Evolutionary conservation across 2,888 invertebrate species (phyloP).

Genomic region (Amiota mariae): DNA sequence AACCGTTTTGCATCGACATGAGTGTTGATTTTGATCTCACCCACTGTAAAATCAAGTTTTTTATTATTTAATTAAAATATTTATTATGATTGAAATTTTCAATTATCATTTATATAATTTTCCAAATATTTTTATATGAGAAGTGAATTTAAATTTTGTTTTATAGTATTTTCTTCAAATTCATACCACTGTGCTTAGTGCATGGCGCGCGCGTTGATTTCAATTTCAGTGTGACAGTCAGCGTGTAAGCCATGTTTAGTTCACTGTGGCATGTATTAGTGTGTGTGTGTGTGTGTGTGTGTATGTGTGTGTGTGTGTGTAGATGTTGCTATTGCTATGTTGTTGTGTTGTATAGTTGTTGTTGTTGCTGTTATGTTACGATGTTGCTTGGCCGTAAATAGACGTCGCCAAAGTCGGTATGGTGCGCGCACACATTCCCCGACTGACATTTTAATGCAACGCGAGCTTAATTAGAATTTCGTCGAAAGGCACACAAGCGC

Average conservation of each 20-base stretch:
- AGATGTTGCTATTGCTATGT: background rate
- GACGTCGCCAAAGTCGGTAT: background rate
- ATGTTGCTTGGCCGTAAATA: slow-evolving; percentile 34
- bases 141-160: no score
- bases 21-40: no score
- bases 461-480: slow-evolving; percentile 60
- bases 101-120: no score
- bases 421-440: background rate
- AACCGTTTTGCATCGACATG: no score
- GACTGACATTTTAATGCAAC: slow-evolving; percentile 32
- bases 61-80: no score
- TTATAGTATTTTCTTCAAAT: no score
- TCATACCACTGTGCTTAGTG: no score
- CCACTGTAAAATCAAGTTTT: no score
- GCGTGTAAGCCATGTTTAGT: slow-evolving; percentile 7
- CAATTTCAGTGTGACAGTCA: slow-evolving; percentile 8
- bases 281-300: no score
- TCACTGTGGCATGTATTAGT: background rate
- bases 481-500: background rate
- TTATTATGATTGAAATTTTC: no score
- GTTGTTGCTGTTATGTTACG: slow-evolving; percentile 1
- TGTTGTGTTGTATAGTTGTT: no score
- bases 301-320: background rate
- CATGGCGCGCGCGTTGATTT: background rate
- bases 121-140: no score